Percentiles rank a stretch among this genome's conserved stretches.
Conservation (phyloP, 2,888 invertebrate genomes). For the Ochropleura leucogaster region DNA sequence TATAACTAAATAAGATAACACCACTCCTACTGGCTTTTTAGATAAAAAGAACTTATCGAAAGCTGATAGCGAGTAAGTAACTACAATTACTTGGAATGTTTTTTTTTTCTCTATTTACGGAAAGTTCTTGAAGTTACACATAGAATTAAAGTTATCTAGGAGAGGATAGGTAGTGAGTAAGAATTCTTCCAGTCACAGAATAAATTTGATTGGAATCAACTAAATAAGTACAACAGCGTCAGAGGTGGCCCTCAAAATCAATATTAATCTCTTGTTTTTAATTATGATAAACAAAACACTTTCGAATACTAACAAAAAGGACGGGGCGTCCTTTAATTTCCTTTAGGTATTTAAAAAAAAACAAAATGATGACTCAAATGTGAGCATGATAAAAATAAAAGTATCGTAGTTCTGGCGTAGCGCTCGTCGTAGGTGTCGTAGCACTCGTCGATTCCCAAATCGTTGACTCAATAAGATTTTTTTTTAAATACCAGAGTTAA, state of each 20-base stretch:
- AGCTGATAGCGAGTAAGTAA: conserved; percentile 4
- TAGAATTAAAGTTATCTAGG: not conserved
- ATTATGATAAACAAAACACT: not conserved
- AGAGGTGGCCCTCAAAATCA: not conserved
- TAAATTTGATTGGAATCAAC: not conserved
- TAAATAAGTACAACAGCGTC: not conserved
- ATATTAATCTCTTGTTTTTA: not conserved
- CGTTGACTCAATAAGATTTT: not conserved
- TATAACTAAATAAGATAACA: conserved; percentile 34
- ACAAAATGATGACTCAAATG: not conserved
- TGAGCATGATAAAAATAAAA: not conserved
- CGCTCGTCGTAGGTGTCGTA: not conserved
- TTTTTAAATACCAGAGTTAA: not conserved
- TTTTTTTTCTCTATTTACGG: not conserved
- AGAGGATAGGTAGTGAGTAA: not conserved
- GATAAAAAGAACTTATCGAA: conserved; percentile 28
- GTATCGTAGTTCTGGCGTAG: not conserved
- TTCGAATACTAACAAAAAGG: too few species aligned
- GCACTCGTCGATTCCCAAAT: not conserved
- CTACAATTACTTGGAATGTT: not conserved
- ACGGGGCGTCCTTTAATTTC: too few species aligned
- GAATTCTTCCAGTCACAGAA: conserved; percentile 2
- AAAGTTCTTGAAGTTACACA: not conserved
- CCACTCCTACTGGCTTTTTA: not conserved
- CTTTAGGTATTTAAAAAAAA: not conserved